Conservation (phyloP, 1,140 invertebrate genomes). For the Heliconius himera region DNA sequence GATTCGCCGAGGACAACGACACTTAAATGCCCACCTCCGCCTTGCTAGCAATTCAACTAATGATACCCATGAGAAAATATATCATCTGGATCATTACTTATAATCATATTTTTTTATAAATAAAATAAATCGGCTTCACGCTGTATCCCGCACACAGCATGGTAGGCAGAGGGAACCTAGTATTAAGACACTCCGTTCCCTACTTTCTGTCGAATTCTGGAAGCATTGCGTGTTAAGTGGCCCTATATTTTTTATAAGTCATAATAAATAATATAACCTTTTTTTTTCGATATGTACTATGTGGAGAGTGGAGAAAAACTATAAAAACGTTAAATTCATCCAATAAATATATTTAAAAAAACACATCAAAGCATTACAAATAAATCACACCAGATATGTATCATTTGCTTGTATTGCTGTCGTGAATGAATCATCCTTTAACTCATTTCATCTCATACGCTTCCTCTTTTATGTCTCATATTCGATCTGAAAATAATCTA, state of each 20-base stretch:
- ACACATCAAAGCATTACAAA: neutral
- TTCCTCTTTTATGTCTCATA: constrained; percentile 3
- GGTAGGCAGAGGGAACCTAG: too few relatives aligned
- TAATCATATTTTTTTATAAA: too few relatives aligned
- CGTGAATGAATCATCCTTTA: constrained; percentile 34
- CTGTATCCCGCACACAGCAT: too few relatives aligned
- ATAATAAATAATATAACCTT: too few relatives aligned
- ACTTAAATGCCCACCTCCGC: constrained; percentile 42
- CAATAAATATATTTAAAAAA: neutral
- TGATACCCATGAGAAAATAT: constrained; percentile 15
- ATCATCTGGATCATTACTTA: neutral
- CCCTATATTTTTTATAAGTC: too few relatives aligned
- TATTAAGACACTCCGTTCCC: too few relatives aligned
- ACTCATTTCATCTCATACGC: constrained; percentile 24
- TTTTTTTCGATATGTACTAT: too few relatives aligned
- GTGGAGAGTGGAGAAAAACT: too few relatives aligned
- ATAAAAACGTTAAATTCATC: neutral
- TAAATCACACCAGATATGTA: constrained; percentile 26
- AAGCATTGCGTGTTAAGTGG: too few relatives aligned
- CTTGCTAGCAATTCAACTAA: constrained; percentile 19
- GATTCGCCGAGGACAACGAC: constrained; percentile 61
- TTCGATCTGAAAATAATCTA: constrained; percentile 42
- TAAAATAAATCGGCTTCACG: too few relatives aligned
- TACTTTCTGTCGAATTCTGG: too few relatives aligned
- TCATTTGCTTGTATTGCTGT: neutral